These are phyloP conservation scores for Leptinotarsa defecta DNA, from an alignment of 1,140 invertebrate genomes.

Conservation along the genomic window DNA sequence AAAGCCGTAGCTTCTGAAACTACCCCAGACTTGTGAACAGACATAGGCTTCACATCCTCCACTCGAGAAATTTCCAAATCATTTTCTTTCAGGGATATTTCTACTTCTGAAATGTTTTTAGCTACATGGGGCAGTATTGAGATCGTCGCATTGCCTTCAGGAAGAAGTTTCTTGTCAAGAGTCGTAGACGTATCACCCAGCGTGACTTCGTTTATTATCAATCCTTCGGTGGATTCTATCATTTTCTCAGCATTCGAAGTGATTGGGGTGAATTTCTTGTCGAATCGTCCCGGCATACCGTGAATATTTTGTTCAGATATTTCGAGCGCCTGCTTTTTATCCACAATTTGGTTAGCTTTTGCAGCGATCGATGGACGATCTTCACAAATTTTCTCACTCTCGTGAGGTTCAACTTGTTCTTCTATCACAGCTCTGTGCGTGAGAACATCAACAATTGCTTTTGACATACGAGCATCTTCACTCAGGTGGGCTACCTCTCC, in stretches of 20 bases:
- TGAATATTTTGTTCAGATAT: constrained; percentile 19
- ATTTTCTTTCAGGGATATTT: constrained; percentile 17
- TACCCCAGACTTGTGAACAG: neutral
- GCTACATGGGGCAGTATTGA: constrained; percentile 13
- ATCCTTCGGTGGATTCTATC: neutral
- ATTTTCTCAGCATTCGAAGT: constrained; percentile 14
- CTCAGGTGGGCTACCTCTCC: constrained; percentile 59
- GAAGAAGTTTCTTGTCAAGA: neutral
- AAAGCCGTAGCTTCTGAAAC: constrained; percentile 25
- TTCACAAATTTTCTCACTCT: constrained; percentile 20
- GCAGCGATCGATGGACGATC: neutral
- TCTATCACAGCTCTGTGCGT: constrained; percentile 20
- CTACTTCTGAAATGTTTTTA: constrained; percentile 15
- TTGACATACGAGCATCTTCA: neutral
- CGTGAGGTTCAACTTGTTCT: constrained; percentile 14
- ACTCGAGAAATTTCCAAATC: neutral
- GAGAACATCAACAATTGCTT: constrained; percentile 22
- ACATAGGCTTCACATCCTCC: constrained; percentile 7
- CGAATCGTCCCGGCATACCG: neutral
- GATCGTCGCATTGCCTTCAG: neutral
- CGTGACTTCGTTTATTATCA: constrained; percentile 14
- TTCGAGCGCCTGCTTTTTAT: constrained; percentile 20
- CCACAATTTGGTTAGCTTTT: neutral
- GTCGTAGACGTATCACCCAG: neutral
- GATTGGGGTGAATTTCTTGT: constrained; percentile 12